Evolutionary conservation across 2,888 invertebrate genomes (phyloP).

Genomic region (Habroteleia sp.): DNA sequence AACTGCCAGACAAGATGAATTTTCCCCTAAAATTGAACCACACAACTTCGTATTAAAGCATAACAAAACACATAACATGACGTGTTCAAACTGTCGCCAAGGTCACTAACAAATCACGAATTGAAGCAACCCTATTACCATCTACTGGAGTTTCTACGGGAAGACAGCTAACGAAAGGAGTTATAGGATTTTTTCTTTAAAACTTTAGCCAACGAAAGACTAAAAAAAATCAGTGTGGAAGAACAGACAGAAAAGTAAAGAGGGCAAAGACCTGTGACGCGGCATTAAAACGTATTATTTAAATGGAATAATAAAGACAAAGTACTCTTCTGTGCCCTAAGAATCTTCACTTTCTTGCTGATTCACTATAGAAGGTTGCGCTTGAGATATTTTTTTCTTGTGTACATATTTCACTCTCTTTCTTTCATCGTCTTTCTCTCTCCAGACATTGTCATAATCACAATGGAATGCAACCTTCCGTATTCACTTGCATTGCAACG

Average conservation of each 20-base stretch:
- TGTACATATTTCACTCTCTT: conserved; percentile 47
- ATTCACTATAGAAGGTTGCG: conserved; percentile 27
- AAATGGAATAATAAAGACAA: conserved; percentile 73
- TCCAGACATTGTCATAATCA: conserved; percentile 14
- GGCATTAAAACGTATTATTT: conserved; percentile 70
- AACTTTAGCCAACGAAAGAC: conserved; percentile 37
- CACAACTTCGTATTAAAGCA: conserved; percentile 74
- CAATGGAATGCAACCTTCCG: conserved; percentile 15
- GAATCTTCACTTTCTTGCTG: conserved; percentile 61
- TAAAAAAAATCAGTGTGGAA: conserved; percentile 50
- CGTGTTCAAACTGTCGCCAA: conserved; percentile 56
- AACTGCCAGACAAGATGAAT: conserved; percentile 67
- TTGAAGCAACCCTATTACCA: conserved; percentile 38
- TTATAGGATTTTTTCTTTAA: conserved; percentile 44
- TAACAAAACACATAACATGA: conserved; percentile 74
- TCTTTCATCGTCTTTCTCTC: conserved; percentile 37
- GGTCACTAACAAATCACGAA: conserved; percentile 34
- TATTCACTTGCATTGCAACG: conserved; percentile 1
- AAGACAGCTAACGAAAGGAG: conserved; percentile 42
- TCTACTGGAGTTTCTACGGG: conserved; percentile 29
- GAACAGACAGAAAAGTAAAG: conserved; percentile 64
- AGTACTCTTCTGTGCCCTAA: conserved; percentile 59
- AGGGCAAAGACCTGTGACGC: conserved; percentile 60
- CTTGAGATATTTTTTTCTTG: conserved; percentile 35
- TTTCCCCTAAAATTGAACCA: conserved; percentile 69